Evolutionary conservation across 2,113 vertebrate species (phyloP).

Genomic region (Oceanodroma tethys): DNA sequence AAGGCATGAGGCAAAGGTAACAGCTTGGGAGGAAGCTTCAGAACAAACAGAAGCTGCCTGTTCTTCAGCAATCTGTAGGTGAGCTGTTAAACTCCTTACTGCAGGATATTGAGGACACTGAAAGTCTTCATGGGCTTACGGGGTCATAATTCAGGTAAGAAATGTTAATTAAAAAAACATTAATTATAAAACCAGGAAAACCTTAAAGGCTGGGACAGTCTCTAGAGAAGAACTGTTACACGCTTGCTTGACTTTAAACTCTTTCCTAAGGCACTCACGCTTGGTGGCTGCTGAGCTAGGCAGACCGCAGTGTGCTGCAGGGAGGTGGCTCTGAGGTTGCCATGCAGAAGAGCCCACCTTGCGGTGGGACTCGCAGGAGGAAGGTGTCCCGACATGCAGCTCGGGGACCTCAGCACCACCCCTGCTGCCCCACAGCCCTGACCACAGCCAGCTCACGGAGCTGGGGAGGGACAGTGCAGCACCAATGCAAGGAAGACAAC

Average conservation of each 20-base stretch:
- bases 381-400: not conserved
- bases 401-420: not conserved
- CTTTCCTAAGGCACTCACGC: not conserved
- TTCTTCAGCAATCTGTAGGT: not conserved
- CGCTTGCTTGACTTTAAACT: not conserved
- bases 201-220: not conserved
- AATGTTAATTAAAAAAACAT: not conserved
- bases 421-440: not conserved
- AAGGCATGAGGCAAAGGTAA: not conserved
- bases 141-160: not conserved
- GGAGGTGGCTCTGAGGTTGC: not conserved
- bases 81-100: not conserved
- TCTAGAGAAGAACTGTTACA: not conserved
- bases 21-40: not conserved
- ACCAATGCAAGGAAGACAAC: not conserved
- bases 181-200: not conserved
- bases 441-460: not conserved
- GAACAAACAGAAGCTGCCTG: not conserved
- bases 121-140: not conserved
- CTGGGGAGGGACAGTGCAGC: not conserved
- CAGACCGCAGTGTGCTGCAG: not conserved
- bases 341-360: not conserved
- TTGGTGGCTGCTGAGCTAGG: not conserved
- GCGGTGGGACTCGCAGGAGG: fast-evolving
- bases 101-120: not conserved